Evolutionary conservation across 2,113 vertebrate species (phyloP), one percentile per base, ranked within the genome.

Genomic region (Tapirus terrestris): DNA sequence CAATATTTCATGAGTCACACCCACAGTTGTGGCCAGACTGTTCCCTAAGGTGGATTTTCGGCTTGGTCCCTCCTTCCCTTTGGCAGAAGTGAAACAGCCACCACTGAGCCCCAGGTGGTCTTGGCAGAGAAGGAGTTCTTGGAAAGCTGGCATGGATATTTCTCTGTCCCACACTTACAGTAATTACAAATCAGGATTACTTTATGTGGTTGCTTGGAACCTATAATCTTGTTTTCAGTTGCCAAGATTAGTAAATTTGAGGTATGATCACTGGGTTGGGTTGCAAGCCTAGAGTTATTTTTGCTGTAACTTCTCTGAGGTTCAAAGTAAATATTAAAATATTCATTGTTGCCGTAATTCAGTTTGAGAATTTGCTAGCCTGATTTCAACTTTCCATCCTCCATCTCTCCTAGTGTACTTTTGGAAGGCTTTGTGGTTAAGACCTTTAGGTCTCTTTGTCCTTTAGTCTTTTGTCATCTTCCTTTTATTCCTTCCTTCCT

Each of bases 291-390:
- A 56, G 51, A 90, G 73, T 83, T 98, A 79, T 93, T 98, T 98
- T 98, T 98, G 82, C 61, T 97, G 67, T 97, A 97, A 91, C 90
- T 96, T 92, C 88, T 96, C 82, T 83, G 86, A 96, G 93, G 67
- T 98, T 97, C 96, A 96, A 98, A 98, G 76, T 92, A 97, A 97
- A 97, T 90, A 98, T 97, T 95, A 85, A 98, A 98, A 98, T 91
- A 67, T 73, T 98, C 89, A 86, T 94, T 96, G n/a, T 6, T 94
- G 53, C 73, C 51, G 23, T 86, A 76, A 97, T 97, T 97, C 0
- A 6, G 56, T 95, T 97, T 97, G 90, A 97, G 82, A 97, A 98
- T 97, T 85, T 87, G 70, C 16, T 77, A 92, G 27, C 10, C 56
- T 77, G 93, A 97, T 79, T 97, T 97, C 16, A 68, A 4, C 23